Conservation (phyloP, 30 jellyfish, hydroid and myxozoan species). For the Sanderia malayensis region DNA sequence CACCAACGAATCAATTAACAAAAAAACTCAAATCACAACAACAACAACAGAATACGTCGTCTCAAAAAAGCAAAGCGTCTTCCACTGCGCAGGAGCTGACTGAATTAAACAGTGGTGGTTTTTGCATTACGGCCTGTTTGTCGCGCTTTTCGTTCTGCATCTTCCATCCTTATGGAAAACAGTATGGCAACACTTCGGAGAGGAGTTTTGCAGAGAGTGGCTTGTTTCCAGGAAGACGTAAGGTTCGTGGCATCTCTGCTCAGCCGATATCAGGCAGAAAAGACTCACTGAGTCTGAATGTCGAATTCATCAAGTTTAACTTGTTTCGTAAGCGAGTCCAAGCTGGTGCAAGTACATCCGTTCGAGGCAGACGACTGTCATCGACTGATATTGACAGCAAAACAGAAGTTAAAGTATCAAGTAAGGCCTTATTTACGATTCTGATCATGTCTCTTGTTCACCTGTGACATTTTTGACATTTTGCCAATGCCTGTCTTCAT, state of each 20-base stretch:
- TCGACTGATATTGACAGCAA: constrained; percentile 43
- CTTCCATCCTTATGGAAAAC: constrained; percentile 96
- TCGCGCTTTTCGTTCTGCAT: constrained; percentile 92
- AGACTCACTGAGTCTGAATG: constrained; percentile 91
- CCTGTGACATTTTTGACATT: no score
- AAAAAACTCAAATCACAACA: constrained; percentile 28
- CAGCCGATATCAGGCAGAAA: constrained; percentile 95
- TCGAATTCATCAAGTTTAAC: constrained; percentile 83
- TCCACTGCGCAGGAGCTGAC: constrained; percentile 24
- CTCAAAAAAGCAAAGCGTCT: constrained; percentile 11
- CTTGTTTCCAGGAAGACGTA: constrained; percentile 72
- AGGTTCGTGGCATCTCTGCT: constrained; percentile 51
- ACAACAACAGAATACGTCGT: no score
- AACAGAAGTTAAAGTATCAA: constrained; percentile 85
- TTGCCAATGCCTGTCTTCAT: no score
- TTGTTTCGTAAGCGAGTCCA: constrained; percentile 65
- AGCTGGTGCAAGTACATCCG: constrained; percentile 15
- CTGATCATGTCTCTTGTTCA: no score
- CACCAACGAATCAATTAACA: constrained; percentile 25
- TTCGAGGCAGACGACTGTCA: constrained; percentile 18
- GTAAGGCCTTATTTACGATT: no score
- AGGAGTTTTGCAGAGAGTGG: constrained; percentile 60
- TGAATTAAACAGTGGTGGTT: constrained; percentile 55
- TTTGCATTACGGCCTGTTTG: constrained; percentile 75
- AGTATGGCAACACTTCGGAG: constrained; percentile 76